A percentile compares a stretch with the other conserved stretches of the same genome.
Conservation (phyloP, 2,797 vertebrate species). For the Denticeps clupeoides region DNA sequence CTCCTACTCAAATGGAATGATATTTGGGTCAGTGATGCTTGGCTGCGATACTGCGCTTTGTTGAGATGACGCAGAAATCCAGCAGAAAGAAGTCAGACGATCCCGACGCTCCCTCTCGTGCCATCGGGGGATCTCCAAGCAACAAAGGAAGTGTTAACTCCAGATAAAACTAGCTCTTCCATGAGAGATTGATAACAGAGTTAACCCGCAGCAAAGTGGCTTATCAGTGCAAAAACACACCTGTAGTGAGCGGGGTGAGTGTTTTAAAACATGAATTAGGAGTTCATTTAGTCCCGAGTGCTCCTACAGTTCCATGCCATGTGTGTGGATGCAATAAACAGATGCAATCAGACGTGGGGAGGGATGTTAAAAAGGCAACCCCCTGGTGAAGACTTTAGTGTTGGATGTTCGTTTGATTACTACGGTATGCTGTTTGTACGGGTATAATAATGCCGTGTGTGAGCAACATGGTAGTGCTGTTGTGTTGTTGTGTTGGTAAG, state of each 20-base stretch:
- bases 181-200: constrained; percentile 29
- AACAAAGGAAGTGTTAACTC: constrained; percentile 30
- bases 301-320: constrained; percentile 19
- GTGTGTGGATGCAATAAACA: constrained; percentile 29
- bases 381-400: no score
- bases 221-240: constrained; percentile 33
- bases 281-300: constrained; percentile 22
- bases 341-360: constrained; percentile 21
- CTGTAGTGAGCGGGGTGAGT: constrained; percentile 21
- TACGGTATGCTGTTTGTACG: background rate
- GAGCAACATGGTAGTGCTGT: no score
- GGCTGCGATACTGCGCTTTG: constrained; percentile 14
- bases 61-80: constrained; percentile 18
- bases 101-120: constrained; percentile 18
- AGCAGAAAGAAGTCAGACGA: constrained; percentile 30
- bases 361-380: no score
- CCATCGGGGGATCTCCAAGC: constrained; percentile 21
- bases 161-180: constrained; percentile 31
- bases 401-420: no score
- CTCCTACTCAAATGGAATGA: no score
- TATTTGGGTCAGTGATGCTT: no score
- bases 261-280: constrained; percentile 23
- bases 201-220: constrained; percentile 34
- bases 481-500: no score
- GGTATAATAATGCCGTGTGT: no score